Percentiles rank a stretch among this genome's conserved stretches.
phyloP scores from a whole-genome alignment of 2,797 vertebrate species.

The Paedocypris micromegethes region DNA sequence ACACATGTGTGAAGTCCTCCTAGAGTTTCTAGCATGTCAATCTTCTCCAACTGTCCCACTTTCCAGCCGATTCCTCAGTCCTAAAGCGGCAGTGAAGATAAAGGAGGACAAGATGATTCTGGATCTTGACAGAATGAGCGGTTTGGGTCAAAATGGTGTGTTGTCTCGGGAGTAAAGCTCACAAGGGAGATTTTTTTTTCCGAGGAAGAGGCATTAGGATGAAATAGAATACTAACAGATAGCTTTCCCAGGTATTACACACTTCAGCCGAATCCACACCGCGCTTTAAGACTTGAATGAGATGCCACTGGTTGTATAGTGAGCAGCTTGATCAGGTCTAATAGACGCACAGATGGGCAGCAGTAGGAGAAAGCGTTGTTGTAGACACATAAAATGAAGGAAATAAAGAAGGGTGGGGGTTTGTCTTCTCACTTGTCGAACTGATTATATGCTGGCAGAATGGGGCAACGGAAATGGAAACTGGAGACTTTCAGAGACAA shows the following conservation, averaged over 20 bases:
- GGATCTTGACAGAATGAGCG: too few species aligned
- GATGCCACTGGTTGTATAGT: background rate
- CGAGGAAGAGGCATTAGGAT: background rate
- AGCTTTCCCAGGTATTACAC: background rate
- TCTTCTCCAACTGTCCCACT: slow-evolving; percentile 4
- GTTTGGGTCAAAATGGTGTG: too few species aligned
- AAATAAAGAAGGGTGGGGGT: slow-evolving; percentile 22
- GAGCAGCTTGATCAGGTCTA: slow-evolving; percentile 21
- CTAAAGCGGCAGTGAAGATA: slow-evolving; percentile 4
- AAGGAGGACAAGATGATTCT: slow-evolving; percentile 19
- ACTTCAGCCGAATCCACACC: background rate
- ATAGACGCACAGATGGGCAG: slow-evolving; percentile 52
- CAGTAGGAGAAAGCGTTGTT: slow-evolving; percentile 32
- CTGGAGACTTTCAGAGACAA: slow-evolving; percentile 51
- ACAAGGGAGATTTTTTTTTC: background rate
- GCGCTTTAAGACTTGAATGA: background rate
- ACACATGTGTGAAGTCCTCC: slow-evolving; percentile 8
- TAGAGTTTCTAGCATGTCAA: background rate
- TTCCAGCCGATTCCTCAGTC: slow-evolving; percentile 17
- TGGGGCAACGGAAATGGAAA: slow-evolving; percentile 49
- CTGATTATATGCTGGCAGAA: slow-evolving; percentile 57
- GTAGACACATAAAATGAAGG: slow-evolving; percentile 17
- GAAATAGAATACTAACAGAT: background rate
- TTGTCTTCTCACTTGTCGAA: slow-evolving; percentile 47
- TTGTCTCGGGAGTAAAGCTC: too few species aligned